A percentile compares a stretch with the other conserved stretches of the same genome.
Evolutionary conservation across 2,797 vertebrate species (phyloP).

Genomic region (Pygocentrus nattereri): DNA sequence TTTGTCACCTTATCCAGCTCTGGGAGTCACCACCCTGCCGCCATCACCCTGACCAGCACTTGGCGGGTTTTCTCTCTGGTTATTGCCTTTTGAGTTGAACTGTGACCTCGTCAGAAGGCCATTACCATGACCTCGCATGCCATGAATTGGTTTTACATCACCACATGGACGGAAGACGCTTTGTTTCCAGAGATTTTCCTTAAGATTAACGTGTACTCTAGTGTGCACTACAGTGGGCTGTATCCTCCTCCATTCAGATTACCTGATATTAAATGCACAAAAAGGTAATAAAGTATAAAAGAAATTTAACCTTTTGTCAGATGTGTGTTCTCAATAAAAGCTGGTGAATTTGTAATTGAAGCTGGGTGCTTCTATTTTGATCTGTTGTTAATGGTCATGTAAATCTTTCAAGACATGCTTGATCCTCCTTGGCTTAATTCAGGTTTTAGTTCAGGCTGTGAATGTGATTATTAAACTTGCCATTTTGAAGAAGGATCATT

Average conservation of each 20-base stretch:
- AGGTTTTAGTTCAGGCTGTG: neutral
- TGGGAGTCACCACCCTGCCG: slow-evolving; percentile 53
- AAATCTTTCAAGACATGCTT: neutral
- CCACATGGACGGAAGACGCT: slow-evolving; percentile 56
- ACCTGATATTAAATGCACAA: slow-evolving; percentile 67
- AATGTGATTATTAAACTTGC: neutral
- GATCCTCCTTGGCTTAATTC: neutral
- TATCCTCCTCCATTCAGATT: slow-evolving; percentile 94
- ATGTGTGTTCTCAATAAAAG: slow-evolving; percentile 15
- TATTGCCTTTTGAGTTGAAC: slow-evolving; percentile 55
- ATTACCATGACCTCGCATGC: slow-evolving; percentile 59
- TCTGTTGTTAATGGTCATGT: neutral
- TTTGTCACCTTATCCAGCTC: slow-evolving; percentile 65
- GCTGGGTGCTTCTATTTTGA: neutral
- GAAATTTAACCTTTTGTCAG: slow-evolving; percentile 41
- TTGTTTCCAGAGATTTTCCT: slow-evolving; percentile 65
- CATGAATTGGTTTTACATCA: slow-evolving; percentile 68
- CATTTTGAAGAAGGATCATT: neutral
- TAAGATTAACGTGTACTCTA: slow-evolving; percentile 74
- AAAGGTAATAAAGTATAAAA: slow-evolving; percentile 65
- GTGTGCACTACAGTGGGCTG: slow-evolving; percentile 87
- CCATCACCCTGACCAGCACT: slow-evolving; percentile 43
- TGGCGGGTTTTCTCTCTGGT: slow-evolving; percentile 43
- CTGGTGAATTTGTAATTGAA: neutral
- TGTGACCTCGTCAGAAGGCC: slow-evolving; percentile 48